phyloP scores from a whole-genome alignment of 2,113 vertebrate genomes.

The Bos javanicus region DNA sequence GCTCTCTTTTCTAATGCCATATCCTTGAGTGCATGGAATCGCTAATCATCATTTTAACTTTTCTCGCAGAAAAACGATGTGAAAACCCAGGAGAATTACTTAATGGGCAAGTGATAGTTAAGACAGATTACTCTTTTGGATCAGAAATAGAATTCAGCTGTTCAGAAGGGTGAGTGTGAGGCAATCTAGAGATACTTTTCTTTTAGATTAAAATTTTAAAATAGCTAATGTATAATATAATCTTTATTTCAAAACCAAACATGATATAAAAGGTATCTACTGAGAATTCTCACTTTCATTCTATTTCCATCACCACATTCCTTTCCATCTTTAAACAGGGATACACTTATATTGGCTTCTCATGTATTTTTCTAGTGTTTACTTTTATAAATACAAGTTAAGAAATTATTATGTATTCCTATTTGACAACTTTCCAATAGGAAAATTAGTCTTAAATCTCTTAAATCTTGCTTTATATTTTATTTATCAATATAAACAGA shows the following conservation, averaged over 20 bases:
- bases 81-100: slow-evolving; percentile 32
- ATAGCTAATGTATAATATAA: neutral
- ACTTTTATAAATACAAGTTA: neutral
- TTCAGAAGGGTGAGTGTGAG: slow-evolving; percentile 71
- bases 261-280: neutral
- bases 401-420: neutral
- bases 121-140: slow-evolving; percentile 53
- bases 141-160: slow-evolving; percentile 68
- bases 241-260: slow-evolving; percentile 6
- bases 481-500: neutral
- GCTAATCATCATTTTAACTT: neutral
- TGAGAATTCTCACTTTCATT: neutral
- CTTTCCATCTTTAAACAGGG: neutral
- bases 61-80: slow-evolving; percentile 73
- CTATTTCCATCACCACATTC: neutral
- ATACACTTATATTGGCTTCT: neutral
- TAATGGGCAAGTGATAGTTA: neutral
- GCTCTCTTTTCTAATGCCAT: neutral
- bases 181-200: neutral
- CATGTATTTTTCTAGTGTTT: neutral
- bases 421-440: neutral
- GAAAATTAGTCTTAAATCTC: neutral
- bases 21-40: neutral
- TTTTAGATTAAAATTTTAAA: neutral
- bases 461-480: neutral